Conservation (phyloP, 2,888 invertebrate species). For the Alsophila aescularia region DNA sequence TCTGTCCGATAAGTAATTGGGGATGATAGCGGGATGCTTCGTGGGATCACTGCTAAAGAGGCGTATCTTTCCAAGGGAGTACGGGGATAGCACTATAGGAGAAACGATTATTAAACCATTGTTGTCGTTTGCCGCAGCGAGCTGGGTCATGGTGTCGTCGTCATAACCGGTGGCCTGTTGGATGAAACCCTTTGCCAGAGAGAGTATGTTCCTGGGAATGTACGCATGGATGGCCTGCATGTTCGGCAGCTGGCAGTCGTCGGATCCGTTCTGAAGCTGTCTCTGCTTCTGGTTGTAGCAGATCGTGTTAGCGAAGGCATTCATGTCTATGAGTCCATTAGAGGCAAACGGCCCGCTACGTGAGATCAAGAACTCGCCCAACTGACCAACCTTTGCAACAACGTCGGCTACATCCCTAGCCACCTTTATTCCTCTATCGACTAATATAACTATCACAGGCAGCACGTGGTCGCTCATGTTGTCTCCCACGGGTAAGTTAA, state of each 20-base stretch:
- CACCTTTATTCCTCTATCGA: slow-evolving; percentile 39
- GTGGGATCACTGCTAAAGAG: slow-evolving; percentile 52
- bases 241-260: slow-evolving; percentile 56
- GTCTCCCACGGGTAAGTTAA: slow-evolving; percentile 60
- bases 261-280: slow-evolving; percentile 38
- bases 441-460: slow-evolving; percentile 48
- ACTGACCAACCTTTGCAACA: slow-evolving; percentile 21
- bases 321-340: slow-evolving; percentile 57
- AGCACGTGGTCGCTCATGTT: slow-evolving; percentile 60
- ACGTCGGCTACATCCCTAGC: slow-evolving; percentile 20
- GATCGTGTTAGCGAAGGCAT: slow-evolving; percentile 53
- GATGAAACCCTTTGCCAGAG: slow-evolving; percentile 32
- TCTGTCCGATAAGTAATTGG: slow-evolving; percentile 56
- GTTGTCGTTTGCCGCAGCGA: slow-evolving; percentile 44
- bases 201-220: slow-evolving; percentile 42
- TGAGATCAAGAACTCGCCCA: slow-evolving; percentile 39
- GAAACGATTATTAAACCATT: slow-evolving; percentile 48
- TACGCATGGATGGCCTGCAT: slow-evolving; percentile 57
- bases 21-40: slow-evolving; percentile 50
- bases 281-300: slow-evolving; percentile 55
- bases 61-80: slow-evolving; percentile 55
- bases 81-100: slow-evolving; percentile 53
- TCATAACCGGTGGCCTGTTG: slow-evolving; percentile 38
- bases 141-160: slow-evolving; percentile 45
- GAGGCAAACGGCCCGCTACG: slow-evolving; percentile 55